Evolutionary conservation across 2,113 vertebrate species (phyloP), one percentile per base, ranked within the genome.

Genomic region (Seriola aureovittata): DNA sequence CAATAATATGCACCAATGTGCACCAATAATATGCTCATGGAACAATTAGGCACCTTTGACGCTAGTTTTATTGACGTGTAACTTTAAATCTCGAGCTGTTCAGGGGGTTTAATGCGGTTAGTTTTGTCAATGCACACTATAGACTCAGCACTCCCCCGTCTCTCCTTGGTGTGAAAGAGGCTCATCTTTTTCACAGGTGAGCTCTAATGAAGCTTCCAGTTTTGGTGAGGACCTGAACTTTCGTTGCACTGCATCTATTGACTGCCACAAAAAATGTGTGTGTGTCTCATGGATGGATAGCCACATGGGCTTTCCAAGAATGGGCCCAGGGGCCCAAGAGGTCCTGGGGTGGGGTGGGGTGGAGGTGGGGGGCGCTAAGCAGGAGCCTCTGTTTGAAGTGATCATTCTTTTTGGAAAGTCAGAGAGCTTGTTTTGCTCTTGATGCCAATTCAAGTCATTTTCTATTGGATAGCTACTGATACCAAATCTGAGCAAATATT

Each of bases 191-290:
- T 95, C 87, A 94, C 93, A 93, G 5, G 21, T 69, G 78, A 76
- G 25, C 78, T 91, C 93, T 94, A 94, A 95, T 94, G 81, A 93
- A 90, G 87, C 84, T 38, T 75, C 66, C 70, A 75, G 57, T 89
- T 85, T 75, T 74, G n/a, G 55, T 74, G 63, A 84, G 65, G 70
- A 75, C 57, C 50, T 50, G 44, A 85, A 77, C 55, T 57, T 62
- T 66, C 60, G 23, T 16, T 77, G 84, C 32, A 68, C 58, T 70
- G 58, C n/a, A 76, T 58, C 58, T 25, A 8, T 32, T 67, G 50
- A 60, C 52, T 50, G n/a, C 19, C n/a, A 66, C n/a, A 55, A 32
- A 63, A 71, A 21, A 44, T 29, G 13, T 23, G 9, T 29, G n/a
- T 8, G 9, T 38, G 25, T 67, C 16, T 38, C 25, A 34, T 79